Conservation (phyloP, 30 jellyfish, hydroid and myxozoan species). For the Hydractinia echinata region DNA sequence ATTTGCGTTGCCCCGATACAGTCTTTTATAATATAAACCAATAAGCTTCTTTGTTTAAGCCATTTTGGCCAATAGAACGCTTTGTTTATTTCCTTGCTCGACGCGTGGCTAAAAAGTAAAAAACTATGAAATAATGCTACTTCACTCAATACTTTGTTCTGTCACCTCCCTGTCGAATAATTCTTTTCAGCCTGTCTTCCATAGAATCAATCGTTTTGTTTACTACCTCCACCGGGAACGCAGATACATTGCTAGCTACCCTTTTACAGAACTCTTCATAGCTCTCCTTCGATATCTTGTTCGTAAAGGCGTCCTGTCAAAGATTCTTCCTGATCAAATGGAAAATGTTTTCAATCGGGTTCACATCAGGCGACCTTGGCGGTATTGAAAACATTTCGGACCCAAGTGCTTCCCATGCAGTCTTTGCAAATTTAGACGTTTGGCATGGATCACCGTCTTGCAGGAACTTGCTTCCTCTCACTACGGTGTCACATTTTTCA, state of each 20-base stretch:
- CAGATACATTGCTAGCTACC: neutral
- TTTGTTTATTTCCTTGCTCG: too few relatives aligned
- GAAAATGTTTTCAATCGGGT: slow-evolving; percentile 33
- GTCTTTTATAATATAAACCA: too few relatives aligned
- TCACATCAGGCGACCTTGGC: slow-evolving; percentile 40
- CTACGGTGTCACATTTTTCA: neutral
- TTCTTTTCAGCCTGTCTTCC: neutral
- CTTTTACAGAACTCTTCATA: slow-evolving; percentile 25
- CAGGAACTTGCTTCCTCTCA: neutral
- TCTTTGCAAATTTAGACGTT: slow-evolving; percentile 12
- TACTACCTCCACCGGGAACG: neutral
- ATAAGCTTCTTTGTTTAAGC: too few relatives aligned
- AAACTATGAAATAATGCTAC: too few relatives aligned
- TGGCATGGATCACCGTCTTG: slow-evolving; percentile 35
- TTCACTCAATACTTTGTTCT: too few relatives aligned
- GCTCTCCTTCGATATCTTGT: slow-evolving; percentile 19
- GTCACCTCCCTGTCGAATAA: too few relatives aligned
- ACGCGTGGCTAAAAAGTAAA: too few relatives aligned
- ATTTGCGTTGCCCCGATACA: too few relatives aligned
- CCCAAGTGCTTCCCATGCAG: slow-evolving; percentile 29
- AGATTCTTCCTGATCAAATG: slow-evolving; percentile 35
- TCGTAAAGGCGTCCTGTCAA: slow-evolving; percentile 20
- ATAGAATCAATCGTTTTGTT: neutral
- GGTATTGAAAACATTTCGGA: slow-evolving; percentile 35
- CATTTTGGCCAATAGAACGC: too few relatives aligned